phyloP scores from a whole-genome alignment of 2,797 vertebrate species.

The Manis javanica region DNA sequence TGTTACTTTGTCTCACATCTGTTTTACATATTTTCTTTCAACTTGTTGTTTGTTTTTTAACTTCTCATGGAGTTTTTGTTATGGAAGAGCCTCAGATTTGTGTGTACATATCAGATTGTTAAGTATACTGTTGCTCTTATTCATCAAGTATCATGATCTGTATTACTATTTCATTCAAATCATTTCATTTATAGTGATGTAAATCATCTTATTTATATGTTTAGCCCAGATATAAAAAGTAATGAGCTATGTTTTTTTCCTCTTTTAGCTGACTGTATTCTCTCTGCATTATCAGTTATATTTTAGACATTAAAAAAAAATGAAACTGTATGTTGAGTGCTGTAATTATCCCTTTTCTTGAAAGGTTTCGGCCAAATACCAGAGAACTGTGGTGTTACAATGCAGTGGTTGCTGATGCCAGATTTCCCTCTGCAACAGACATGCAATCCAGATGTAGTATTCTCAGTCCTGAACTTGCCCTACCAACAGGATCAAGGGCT shows the following conservation, averaged over 20 bases:
- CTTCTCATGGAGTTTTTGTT: neutral
- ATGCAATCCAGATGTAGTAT: conserved; percentile 96
- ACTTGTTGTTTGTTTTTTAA: neutral
- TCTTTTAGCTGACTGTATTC: neutral
- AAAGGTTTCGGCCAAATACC: conserved; percentile 93
- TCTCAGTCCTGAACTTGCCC: conserved; percentile 96
- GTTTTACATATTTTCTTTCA: conserved; percentile 39
- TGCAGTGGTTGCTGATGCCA: conserved; percentile 96
- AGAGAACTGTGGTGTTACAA: conserved; percentile 99
- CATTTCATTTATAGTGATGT: neutral
- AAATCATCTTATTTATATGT: neutral
- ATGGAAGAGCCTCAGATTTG: neutral
- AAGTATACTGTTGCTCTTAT: neutral
- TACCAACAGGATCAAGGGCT: conserved; percentile 95
- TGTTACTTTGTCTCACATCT: conserved; percentile 1
- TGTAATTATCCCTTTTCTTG: conserved; percentile 64
- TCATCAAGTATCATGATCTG: neutral
- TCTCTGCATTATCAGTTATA: neutral
- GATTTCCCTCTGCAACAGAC: conserved; percentile 94
- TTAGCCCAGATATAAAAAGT: conserved; percentile 13
- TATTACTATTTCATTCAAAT: conserved; percentile 13
- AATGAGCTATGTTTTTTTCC: neutral
- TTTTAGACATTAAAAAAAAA: neutral
- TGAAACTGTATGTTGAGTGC: neutral
- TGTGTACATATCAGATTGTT: neutral